phyloP scores from a whole-genome alignment of 2,888 invertebrate genomes.

The Drosophila limbata region DNA sequence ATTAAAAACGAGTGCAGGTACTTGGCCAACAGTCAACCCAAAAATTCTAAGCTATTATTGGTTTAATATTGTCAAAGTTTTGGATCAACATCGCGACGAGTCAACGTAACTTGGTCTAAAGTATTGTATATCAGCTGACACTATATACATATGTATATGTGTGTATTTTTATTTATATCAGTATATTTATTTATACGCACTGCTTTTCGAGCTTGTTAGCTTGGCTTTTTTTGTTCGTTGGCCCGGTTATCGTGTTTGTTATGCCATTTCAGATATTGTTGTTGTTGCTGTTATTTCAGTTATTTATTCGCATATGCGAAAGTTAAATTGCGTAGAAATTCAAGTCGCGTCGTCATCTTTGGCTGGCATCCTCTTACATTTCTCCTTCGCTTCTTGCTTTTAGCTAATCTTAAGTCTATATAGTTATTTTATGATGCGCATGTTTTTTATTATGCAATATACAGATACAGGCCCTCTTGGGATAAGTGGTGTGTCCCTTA shows the following conservation, averaged over 20 bases:
- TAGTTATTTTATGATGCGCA: constrained; percentile 76
- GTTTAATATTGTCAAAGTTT: constrained; percentile 58
- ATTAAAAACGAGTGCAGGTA: constrained; percentile 15
- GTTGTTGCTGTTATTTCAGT: constrained; percentile 1
- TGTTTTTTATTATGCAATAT: constrained; percentile 60
- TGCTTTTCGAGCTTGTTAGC: constrained; percentile 52
- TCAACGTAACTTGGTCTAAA: constrained; percentile 5
- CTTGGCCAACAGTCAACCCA: constrained; percentile 20
- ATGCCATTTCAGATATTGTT: constrained; percentile 51
- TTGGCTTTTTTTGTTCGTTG: constrained; percentile 41
- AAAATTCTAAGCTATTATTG: constrained; percentile 48
- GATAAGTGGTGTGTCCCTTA: constrained; percentile 7
- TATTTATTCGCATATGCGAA: constrained; percentile 60
- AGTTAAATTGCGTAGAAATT: constrained; percentile 79
- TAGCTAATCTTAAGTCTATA: constrained; percentile 53
- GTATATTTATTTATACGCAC: constrained; percentile 45
- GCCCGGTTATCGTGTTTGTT: constrained; percentile 67
- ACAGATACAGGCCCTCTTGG: constrained; percentile 8
- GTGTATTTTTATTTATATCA: constrained; percentile 20
- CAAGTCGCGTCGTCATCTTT: constrained; percentile 64
- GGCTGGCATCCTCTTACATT: constrained; percentile 20
- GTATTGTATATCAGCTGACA: constrained; percentile 14
- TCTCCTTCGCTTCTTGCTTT: not conserved
- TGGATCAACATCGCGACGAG: constrained; percentile 3
- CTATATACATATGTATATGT: constrained; percentile 19